Evolutionary conservation across 2,113 vertebrate species (phyloP).

Genomic region (Candoia aspera): DNA sequence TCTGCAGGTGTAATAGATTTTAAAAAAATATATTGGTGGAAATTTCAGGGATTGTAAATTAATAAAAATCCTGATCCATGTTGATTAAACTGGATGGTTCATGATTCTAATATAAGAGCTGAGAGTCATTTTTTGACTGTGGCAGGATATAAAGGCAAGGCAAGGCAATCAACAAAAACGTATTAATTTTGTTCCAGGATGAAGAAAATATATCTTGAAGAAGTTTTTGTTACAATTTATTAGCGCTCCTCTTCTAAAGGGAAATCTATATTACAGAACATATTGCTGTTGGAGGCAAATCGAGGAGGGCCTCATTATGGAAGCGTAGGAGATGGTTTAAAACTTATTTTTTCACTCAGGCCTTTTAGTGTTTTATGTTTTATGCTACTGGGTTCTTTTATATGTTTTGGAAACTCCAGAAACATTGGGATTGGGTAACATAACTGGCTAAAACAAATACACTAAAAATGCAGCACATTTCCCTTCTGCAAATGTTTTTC

Average conservation of each 20-base stretch:
- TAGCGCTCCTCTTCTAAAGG: neutral
- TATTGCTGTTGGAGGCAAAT: neutral
- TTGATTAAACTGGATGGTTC: neutral
- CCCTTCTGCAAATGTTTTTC: neutral
- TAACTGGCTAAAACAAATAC: neutral
- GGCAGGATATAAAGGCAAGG: neutral
- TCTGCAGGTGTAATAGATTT: neutral
- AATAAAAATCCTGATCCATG: neutral
- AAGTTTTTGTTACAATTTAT: neutral
- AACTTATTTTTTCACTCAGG: neutral
- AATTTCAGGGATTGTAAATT: neutral
- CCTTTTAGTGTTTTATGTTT: neutral
- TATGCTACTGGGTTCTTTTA: neutral
- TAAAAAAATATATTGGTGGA: neutral
- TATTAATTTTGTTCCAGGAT: neutral
- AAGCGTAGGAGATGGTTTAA: neutral
- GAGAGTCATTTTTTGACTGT: neutral
- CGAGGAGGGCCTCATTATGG: neutral
- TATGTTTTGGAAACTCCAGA: neutral
- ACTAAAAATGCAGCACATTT: neutral
- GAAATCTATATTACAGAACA: neutral
- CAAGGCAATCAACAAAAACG: neutral
- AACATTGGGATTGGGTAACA: neutral
- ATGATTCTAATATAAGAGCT: neutral
- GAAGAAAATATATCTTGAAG: neutral